Evolutionary conservation across 2,888 invertebrate genomes (phyloP).

Genomic region (Euproctis similis): DNA sequence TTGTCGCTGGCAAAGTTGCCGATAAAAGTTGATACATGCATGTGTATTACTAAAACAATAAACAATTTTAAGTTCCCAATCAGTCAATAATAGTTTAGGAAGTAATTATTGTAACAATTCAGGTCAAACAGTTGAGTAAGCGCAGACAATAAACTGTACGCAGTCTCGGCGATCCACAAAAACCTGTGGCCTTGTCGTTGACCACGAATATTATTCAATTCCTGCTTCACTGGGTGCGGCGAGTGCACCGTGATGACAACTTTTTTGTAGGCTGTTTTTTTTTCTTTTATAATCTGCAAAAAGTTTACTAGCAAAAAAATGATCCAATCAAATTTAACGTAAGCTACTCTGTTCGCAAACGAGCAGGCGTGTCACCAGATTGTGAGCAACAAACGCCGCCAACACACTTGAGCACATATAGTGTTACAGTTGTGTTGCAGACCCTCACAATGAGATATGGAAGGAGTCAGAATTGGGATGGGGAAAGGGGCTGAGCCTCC

Average conservation of each 20-base stretch:
- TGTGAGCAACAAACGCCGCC: too few relatives aligned
- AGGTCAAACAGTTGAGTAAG: too few relatives aligned
- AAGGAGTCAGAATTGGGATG: too few relatives aligned
- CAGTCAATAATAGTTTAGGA: slow-evolving; percentile 19
- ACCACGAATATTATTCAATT: slow-evolving; percentile 48
- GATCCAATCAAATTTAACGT: background rate
- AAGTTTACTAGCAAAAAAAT: background rate
- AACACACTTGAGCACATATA: too few relatives aligned
- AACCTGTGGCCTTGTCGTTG: slow-evolving; percentile 43
- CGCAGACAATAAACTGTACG: background rate
- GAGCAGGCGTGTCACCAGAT: too few relatives aligned
- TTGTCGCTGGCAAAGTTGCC: too few relatives aligned
- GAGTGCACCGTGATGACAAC: slow-evolving; percentile 26
- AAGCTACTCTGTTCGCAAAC: too few relatives aligned
- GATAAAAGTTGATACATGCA: too few relatives aligned
- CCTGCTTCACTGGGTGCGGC: slow-evolving; percentile 50
- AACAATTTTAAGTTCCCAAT: background rate
- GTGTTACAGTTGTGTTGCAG: too few relatives aligned
- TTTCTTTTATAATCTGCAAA: background rate
- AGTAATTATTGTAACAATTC: slow-evolving; percentile 14
- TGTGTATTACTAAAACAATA: too few relatives aligned
- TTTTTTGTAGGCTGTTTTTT: slow-evolving; percentile 8
- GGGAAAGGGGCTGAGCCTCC: too few relatives aligned
- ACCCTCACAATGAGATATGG: too few relatives aligned
- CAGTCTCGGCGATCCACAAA: slow-evolving; percentile 24